A percentile compares a stretch with the other conserved stretches of the same genome.
These are phyloP conservation scores for Cepphus grylle DNA, from an alignment of 2,113 vertebrate genomes.

Conservation along the genomic window DNA sequence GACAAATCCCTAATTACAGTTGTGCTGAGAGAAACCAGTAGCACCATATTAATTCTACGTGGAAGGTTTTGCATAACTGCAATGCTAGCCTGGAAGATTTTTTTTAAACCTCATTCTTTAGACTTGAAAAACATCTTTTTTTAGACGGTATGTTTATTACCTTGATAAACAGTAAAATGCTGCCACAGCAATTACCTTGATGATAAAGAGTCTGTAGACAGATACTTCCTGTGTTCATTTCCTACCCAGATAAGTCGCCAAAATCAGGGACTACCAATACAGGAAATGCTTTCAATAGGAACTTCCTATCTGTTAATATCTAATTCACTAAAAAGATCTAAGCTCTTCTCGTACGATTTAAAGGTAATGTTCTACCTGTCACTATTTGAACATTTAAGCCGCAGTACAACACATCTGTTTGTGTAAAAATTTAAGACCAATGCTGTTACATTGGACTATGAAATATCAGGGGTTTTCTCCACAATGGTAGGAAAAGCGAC, in stretches of 20 bases:
- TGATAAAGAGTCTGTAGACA: slow-evolving; percentile 81
- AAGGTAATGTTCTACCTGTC: background rate
- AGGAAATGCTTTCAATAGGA: slow-evolving; percentile 76
- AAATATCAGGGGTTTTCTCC: background rate
- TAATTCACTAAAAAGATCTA: background rate
- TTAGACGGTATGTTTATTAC: slow-evolving; percentile 72
- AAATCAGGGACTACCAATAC: slow-evolving; percentile 67
- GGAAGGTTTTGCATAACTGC: slow-evolving; percentile 1
- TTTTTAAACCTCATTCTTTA: slow-evolving; percentile 40
- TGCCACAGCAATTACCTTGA: slow-evolving; percentile 75
- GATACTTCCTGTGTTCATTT: slow-evolving; percentile 81
- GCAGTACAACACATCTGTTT: background rate
- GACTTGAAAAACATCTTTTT: slow-evolving; percentile 76
- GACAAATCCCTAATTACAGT: background rate
- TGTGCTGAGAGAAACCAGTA: background rate
- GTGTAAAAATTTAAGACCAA: background rate
- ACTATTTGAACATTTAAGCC: background rate
- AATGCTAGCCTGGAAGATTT: background rate
- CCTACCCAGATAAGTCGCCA: slow-evolving; percentile 73
- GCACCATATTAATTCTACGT: background rate
- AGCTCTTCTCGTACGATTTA: background rate
- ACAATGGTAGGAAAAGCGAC: background rate
- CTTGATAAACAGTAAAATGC: slow-evolving; percentile 77
- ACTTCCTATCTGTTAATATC: slow-evolving; percentile 73
- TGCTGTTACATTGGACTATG: background rate